Evolutionary conservation across 2,888 invertebrate species (phyloP).

Genomic region (Caradrina clavipalpis): DNA sequence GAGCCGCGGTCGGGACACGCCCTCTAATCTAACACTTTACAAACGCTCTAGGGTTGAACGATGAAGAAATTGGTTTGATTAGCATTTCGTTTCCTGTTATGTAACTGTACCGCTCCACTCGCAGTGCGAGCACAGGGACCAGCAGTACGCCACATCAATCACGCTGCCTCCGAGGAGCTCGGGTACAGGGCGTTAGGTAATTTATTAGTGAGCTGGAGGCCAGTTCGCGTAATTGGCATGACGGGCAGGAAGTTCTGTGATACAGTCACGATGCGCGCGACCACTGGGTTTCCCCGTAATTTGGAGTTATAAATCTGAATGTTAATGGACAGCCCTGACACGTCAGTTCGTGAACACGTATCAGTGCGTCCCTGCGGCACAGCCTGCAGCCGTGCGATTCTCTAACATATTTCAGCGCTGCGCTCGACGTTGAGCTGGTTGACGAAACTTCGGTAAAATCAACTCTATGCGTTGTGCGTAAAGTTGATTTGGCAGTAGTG

Average conservation of each 20-base stretch:
- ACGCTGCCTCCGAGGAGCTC: no score
- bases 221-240: not conserved
- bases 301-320: constrained; percentile 7
- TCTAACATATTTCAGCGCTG: no score
- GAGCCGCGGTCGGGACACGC: not conserved
- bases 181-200: not conserved
- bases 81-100: not conserved
- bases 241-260: not conserved
- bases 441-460: no score
- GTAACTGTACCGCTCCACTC: not conserved
- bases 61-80: constrained; percentile 12
- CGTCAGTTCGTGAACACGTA: constrained; percentile 41
- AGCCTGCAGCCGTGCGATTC: no score
- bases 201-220: constrained; percentile 10
- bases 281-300: constrained; percentile 1
- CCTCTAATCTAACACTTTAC: constrained; percentile 14
- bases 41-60: constrained; percentile 1
- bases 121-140: not conserved
- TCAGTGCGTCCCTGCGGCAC: constrained; percentile 38
- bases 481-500: no score
- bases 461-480: no score
- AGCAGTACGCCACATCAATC: constrained; percentile 1
- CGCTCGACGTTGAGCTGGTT: no score
- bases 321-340: constrained; percentile 25
- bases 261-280: not conserved